Base-by-base conservation (phyloP, 2,113 vertebrate genomes). In the Leuciscus idus region DNA sequence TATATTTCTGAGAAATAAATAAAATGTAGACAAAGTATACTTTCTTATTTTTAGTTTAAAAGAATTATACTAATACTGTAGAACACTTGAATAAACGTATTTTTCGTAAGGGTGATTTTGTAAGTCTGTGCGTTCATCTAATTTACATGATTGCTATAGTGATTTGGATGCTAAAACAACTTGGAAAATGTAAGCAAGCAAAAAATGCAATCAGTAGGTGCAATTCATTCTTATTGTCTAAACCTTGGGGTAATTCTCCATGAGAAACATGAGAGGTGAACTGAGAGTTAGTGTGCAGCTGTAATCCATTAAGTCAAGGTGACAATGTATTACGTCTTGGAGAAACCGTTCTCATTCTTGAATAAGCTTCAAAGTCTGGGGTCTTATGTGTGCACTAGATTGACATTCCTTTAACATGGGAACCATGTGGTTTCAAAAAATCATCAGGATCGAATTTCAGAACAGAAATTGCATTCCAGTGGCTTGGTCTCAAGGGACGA, bases 401-500 rank as follows among this genome's bases (percentile, higher is more conserved):
- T 68, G 39, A 33, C 43, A 68, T 73, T 83, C 61, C 62, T 68
- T 82, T 26, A 30, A 70, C 81, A 83, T 50, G 64, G 48, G 64
- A 72, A 72, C 46, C 30, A 39, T 73, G 66, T 55, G 66, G 48
- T 72, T 55, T 72, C 11, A 72, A 33, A 83, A 83, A 55, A 30
- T 73, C 64, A 70, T 36, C 30, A 72, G 66, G 81, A 83, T 72
- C 17, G 12, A 70, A 70, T 83, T 83, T 83, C 48, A 57, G 26
- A 72, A 43, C 66, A 83, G 7, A 33, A 72, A 72, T 83, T 30
- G n/a, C 21, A 73, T 73, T 83, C 64, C 64, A 26, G 48, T 55
- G 64, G 48, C 30, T 57, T 57, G 11, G 5, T 17, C 48, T 83
- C 28, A 26, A 73, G 50, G 57, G 66, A 26, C 0, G 28, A 72